A percentile compares a stretch with the other conserved stretches of the same genome.
These are phyloP conservation scores for Phrynocephalus forsythii DNA, from an alignment of 2,797 vertebrate genomes.

Conservation along the genomic window DNA sequence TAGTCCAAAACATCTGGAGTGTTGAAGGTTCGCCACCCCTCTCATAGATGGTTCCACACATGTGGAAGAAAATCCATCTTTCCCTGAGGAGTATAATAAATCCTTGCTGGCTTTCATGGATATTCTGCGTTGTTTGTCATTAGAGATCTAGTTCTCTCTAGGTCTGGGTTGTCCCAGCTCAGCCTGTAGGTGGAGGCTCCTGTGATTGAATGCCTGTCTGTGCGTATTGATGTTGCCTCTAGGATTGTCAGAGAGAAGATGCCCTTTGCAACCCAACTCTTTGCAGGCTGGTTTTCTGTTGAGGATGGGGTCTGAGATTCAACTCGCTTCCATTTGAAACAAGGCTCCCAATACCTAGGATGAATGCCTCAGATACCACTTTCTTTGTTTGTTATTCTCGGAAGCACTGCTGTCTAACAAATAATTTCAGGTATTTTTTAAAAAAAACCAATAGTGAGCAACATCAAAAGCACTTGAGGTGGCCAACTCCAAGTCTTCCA, in stretches of 20 bases:
- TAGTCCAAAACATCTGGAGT: too few relatives aligned
- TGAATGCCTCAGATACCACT: background rate
- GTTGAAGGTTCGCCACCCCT: too few relatives aligned
- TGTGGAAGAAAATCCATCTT: background rate
- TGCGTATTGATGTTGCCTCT: background rate
- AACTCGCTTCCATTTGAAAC: background rate
- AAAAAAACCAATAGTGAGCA: too few relatives aligned
- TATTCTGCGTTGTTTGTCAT: background rate
- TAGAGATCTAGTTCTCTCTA: rapidly evolving
- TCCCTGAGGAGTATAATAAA: background rate
- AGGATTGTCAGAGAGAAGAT: background rate
- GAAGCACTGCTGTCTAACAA: too few relatives aligned
- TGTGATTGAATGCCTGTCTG: background rate
- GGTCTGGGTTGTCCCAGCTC: background rate
- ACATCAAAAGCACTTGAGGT: too few relatives aligned
- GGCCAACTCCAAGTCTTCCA: too few relatives aligned
- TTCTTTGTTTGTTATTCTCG: too few relatives aligned
- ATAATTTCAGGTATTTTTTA: too few relatives aligned
- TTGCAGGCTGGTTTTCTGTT: background rate
- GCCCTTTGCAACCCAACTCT: background rate
- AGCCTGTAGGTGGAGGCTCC: too few relatives aligned
- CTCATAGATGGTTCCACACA: too few relatives aligned
- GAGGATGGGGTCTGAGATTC: background rate
- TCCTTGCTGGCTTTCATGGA: background rate
- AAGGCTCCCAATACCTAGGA: too few relatives aligned